Evolutionary conservation across 2,888 invertebrate species (phyloP).

Genomic region (Mythimna impura): DNA sequence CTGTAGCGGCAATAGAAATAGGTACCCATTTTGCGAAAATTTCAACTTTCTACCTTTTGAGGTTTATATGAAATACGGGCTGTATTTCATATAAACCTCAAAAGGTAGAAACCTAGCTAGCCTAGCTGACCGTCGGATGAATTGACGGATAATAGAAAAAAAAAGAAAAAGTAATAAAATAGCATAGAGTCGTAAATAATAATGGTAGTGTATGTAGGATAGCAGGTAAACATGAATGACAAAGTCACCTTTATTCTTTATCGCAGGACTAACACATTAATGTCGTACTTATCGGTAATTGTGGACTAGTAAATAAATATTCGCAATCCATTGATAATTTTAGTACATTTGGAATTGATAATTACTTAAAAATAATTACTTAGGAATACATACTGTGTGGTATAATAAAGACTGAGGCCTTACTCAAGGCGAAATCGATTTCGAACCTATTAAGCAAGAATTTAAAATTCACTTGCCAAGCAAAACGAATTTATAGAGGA

Average conservation of each 20-base stretch:
- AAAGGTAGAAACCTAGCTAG: too few species aligned
- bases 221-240: conserved; percentile 61
- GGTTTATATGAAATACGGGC: too few species aligned
- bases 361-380: conserved; percentile 28
- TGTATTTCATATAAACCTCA: too few species aligned
- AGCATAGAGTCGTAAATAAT: conserved; percentile 46
- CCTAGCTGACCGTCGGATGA: too few species aligned
- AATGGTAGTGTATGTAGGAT: conserved; percentile 34
- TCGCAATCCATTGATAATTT: conserved; percentile 50
- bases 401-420: conserved; percentile 45
- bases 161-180: conserved; percentile 26
- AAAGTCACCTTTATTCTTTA: conserved; percentile 75
- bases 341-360: conserved; percentile 28
- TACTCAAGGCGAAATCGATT: conserved; percentile 55
- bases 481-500: conserved; percentile 27
- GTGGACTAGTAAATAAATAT: conserved; percentile 41
- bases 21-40: too few species aligned
- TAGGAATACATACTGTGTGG: conserved; percentile 4
- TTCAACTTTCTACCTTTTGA: too few species aligned
- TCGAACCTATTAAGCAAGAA: conserved; percentile 37
- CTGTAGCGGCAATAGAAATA: too few species aligned
- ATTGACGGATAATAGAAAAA: too few species aligned
- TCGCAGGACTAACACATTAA: conserved; percentile 49
- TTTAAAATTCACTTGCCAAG: conserved; percentile 32
- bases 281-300: conserved; percentile 49